Base-by-base conservation (phyloP, 2,888 invertebrate species). In the Plebejus argus region DNA sequence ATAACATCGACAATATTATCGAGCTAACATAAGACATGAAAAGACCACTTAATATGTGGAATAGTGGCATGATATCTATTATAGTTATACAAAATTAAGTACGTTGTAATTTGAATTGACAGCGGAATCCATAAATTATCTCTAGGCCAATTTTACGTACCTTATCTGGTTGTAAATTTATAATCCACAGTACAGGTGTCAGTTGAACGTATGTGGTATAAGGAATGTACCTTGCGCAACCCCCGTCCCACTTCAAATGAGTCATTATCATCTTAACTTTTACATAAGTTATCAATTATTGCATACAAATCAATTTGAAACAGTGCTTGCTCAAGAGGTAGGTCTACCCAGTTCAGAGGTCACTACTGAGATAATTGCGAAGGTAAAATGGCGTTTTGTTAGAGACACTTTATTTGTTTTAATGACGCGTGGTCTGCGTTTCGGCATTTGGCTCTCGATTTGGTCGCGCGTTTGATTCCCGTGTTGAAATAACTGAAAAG, bases 211-310 rank as follows among this genome's bases (percentile, higher is more conserved):
- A 53, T 53, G 53, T 53, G 53, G 45, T 39, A 72, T 15, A 72
- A 20, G 72, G 20, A 45, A 72, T 72, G 72, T 2, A 8, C 35
- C n/a, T 72, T 72, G 20, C 45, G 45, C 12, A 45, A 72, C 39
- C 45, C 45, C 5, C 70, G 45, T 72, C 45, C 72, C 72, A 45
- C 72, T 72, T 72, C 45, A 45, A 39, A 72, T 72, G 72, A 72
- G 12, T 72, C 72, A 39, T 72, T 72, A 39, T 45, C 12, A 39
- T 20, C 39, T 4, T 3, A 5, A 23, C 20, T 39, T 71, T 72
- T 72, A 39, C 72, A 72, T 45, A 39, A 72, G 45, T 45, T 72
- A 20, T 39, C 45, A 72, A 72, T 72, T 45, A 72, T 28, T 66
- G 66, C 28, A 66, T 15, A 33, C 66, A 33, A 28, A 66, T 61